Conservation (phyloP, 2,797 vertebrate species). For the Hoplostethus mediterraneus region DNA sequence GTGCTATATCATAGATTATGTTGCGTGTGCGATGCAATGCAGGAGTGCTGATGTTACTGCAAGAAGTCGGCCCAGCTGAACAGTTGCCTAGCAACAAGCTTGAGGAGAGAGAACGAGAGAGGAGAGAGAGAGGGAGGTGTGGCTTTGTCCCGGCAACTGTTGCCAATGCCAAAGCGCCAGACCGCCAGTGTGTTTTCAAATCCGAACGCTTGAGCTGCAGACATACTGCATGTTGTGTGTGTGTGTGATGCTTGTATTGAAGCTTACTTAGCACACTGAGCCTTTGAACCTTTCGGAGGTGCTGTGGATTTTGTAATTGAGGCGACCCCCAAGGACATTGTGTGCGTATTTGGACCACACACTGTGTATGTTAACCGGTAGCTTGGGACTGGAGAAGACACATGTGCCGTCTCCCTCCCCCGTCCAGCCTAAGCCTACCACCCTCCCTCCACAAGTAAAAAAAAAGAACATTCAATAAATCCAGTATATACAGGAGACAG, state of each 20-base stretch:
- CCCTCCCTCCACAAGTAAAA: no score
- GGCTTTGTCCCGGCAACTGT: constrained; percentile 71
- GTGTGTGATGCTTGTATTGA: constrained; percentile 1
- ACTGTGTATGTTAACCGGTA: neutral
- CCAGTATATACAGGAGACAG: no score
- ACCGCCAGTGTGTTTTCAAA: constrained; percentile 34
- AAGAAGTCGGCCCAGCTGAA: constrained; percentile 57
- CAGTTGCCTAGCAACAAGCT: constrained; percentile 79
- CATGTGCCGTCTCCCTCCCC: no score
- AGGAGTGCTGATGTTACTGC: constrained; percentile 40
- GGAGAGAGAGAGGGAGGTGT: constrained; percentile 55
- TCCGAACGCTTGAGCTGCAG: constrained; percentile 38
- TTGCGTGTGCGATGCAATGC: constrained; percentile 19
- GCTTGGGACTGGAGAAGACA: constrained; percentile 9
- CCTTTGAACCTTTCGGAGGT: constrained; percentile 2
- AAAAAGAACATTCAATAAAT: no score
- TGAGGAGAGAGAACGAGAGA: constrained; percentile 24
- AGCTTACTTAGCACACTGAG: constrained; percentile 4
- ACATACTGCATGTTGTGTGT: neutral
- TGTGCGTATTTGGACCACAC: constrained; percentile 2
- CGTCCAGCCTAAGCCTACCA: no score
- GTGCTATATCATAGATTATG: no score
- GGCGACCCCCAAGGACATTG: neutral
- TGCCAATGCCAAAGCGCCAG: constrained; percentile 49
- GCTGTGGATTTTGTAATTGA: neutral